Evolutionary conservation across 2,888 invertebrate species (phyloP).

Genomic region (Graphium colonna): DNA sequence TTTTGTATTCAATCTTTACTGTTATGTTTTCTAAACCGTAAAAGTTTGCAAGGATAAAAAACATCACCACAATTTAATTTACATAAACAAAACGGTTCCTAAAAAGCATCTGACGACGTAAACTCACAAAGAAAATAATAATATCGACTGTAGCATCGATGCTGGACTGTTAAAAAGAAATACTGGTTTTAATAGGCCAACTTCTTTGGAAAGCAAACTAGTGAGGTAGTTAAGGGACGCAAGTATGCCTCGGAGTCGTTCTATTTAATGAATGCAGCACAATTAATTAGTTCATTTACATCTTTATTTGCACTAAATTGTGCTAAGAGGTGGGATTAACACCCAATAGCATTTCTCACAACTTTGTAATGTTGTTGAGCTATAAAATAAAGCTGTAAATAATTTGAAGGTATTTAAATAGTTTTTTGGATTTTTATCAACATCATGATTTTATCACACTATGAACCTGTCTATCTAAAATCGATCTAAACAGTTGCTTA

Average conservation of each 20-base stretch:
- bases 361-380: not conserved
- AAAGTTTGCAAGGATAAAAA: constrained; percentile 2
- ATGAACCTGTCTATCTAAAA: no score
- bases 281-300: not conserved
- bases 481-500: no score
- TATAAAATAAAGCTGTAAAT: no score
- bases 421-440: no score
- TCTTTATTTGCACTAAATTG: not conserved
- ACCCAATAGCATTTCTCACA: not conserved
- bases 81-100: constrained; percentile 8
- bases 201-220: not conserved
- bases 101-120: not conserved
- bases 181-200: not conserved
- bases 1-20: constrained; percentile 15
- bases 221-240: not conserved
- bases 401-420: no score
- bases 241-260: not conserved
- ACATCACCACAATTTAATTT: constrained; percentile 1
- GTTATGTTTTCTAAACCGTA: constrained; percentile 9
- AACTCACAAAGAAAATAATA: no score
- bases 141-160: no score
- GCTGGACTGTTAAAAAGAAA: no score
- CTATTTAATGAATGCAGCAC: not conserved
- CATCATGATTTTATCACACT: no score
- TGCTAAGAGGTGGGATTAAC: not conserved